Base-by-base conservation (phyloP, 2,888 invertebrate genomes). In the Eupithecia vulgata region DNA sequence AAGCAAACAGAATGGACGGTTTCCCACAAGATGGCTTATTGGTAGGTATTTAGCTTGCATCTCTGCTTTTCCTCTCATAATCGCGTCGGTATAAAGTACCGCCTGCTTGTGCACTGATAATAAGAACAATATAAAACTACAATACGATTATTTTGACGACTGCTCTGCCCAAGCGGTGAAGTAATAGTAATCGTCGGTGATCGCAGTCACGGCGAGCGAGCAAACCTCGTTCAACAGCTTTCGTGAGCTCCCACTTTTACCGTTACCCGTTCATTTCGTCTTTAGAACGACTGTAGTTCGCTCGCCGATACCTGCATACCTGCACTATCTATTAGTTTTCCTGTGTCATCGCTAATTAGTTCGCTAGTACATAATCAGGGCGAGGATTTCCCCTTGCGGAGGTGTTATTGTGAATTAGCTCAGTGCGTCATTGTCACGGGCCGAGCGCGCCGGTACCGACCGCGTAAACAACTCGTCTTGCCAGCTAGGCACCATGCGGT, bases 401-500 rank as follows among this genome's bases (percentile, higher is more conserved):
- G 81, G 83, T 83, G 81, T 85, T 84, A 79, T 81, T 81, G 78
- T 82, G 78, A 80, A 81, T 80, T 80, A 79, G 78, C 77, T 76
- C 76, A 74, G 78, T 79, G 78, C 84, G 85, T 83, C 83, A 81
- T 79, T 72, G 69, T 71, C 68, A 72, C 74, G 76, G 77, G 78
- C 73, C 80, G 77, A 78, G 79, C 80, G 80, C 81, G 82, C 83
- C 85, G 84, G 81, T 78, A 77, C 84, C 73, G 71, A 76, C 80
- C 81, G 80, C 87, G 91, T 92, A 92, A 93, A 93, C 92, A 93
- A 87, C 61, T 81, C 79, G 75, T 83, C 78, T 83, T 94, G 94
- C 94, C 94, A 94, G 85, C 93, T 85, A 90, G 90, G 94, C 94
- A 93, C 93, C 94, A 94, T 94, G 94, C 90, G 94, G 93, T 92